Percentiles rank a stretch among this genome's conserved stretches.
Evolutionary conservation across 2,888 invertebrate genomes (phyloP).

Genomic region (Agapetus fuscipes): DNA sequence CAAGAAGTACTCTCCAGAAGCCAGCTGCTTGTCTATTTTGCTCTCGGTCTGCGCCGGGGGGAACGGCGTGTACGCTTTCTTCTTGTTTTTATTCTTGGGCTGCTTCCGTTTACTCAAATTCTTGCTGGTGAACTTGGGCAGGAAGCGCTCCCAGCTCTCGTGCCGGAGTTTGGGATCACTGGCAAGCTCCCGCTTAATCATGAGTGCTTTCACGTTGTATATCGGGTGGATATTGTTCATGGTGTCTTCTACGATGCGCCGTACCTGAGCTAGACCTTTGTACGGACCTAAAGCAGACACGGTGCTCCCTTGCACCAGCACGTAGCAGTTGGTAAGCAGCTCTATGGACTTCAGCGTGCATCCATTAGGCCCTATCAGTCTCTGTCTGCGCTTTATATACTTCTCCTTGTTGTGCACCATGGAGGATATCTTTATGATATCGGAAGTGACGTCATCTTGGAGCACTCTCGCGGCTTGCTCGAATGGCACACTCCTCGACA

Average conservation of each 20-base stretch:
- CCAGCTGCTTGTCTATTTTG: slow-evolving; percentile 87
- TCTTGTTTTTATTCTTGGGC: slow-evolving; percentile 77
- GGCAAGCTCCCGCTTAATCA: slow-evolving; percentile 93
- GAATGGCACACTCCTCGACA: slow-evolving; percentile 92
- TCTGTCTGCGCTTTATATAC: slow-evolving; percentile 88
- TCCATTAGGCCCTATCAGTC: slow-evolving; percentile 96
- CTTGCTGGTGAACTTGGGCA: slow-evolving; percentile 87
- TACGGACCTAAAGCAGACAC: slow-evolving; percentile 95
- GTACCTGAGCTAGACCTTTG: slow-evolving; percentile 76
- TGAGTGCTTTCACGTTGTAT: slow-evolving; percentile 92
- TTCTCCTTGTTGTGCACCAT: slow-evolving; percentile 85
- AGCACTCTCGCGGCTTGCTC: slow-evolving; percentile 86
- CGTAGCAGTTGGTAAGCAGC: slow-evolving; percentile 90
- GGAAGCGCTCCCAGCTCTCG: slow-evolving; percentile 94
- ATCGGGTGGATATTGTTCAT: slow-evolving; percentile 99
- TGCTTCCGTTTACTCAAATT: slow-evolving; percentile 83
- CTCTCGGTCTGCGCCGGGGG: slow-evolving; percentile 90
- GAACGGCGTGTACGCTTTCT: slow-evolving; percentile 95
- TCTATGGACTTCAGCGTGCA: slow-evolving; percentile 96
- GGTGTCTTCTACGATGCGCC: slow-evolving; percentile 88
- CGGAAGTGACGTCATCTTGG: slow-evolving; percentile 86
- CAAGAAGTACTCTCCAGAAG: slow-evolving; percentile 95
- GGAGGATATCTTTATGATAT: slow-evolving; percentile 93
- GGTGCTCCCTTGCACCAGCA: slow-evolving; percentile 94
- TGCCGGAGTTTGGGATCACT: slow-evolving; percentile 87